Base-by-base conservation (phyloP, 2,797 vertebrate species). In the Onychomys leucogaster region DNA sequence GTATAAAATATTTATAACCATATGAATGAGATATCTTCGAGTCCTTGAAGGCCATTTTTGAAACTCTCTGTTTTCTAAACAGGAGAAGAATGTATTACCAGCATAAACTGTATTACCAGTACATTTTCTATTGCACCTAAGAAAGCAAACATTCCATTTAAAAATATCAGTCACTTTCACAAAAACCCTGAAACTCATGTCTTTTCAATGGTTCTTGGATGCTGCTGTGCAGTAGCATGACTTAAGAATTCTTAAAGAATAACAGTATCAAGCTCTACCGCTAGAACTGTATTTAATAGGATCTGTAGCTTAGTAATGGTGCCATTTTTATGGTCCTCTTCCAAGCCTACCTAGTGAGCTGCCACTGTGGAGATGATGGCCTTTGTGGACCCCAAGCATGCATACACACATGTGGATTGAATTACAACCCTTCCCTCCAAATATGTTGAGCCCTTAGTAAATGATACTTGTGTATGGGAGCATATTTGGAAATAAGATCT, bases 121-220 rank as follows among this genome's bases (percentile, higher is more conserved):
- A 23, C 59, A 78, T 80, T 89, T 94, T 69, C 41, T 5, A 65
- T 5, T 73, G 41, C 46, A 57, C 59, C 34, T 55, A 69, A 63
- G 37, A 77, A 92, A 89, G 16, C 10, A 41, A 92, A 57, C 6
- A 93, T 91, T 86, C 8, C 10, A 69, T 46, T 95, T 95, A 25
- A 25, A 95, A 89, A 27, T 37, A 67, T 52, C 46, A 2, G 25
- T 86, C 43, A 67, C 61, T 94, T 95, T 91, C 21, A 89, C 25
- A 17, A 43, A 25, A 29, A 59, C 27, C 4, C 65, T 93, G 25
- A 49, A 65, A 21, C 80, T 0, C 55, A 34, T 69, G 17, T 52
- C 29, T 43, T 71, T 5, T 0, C 1, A 0, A 17, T 29, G 57
- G 7, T 37, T 89, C 76, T 55, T 13, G 55, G 29, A 3, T 23